Evolutionary conservation across 1,140 invertebrate species (phyloP), one percentile per base, ranked within the genome.

Genomic region (Caerostris extrusa): DNA sequence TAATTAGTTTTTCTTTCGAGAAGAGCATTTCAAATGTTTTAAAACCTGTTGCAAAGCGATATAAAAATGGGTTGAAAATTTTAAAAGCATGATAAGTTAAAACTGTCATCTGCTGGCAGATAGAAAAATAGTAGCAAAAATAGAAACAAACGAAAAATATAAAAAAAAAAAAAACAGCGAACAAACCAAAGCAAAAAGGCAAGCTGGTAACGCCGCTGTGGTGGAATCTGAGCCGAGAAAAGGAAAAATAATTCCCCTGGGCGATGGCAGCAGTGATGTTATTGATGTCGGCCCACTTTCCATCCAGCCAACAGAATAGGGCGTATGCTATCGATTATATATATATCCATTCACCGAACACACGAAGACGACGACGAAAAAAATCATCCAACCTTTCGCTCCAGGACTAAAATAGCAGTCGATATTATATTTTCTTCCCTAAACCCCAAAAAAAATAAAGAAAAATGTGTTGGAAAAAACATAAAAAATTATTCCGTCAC

Each of bases 401-500:
- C 55, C 60, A 7, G 50, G 61, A 71, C 87, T 90, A 82, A 91
- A 90, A 61, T 88, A 91, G 50, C 67, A 55, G 90, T 91, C 90
- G 77, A 91, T 91, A 91, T 61, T 82, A 91, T 91, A 91, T 91
- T 82, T 91, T 82, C 77, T 58, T 82, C 57, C 34, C 90, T 61
- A 57, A 58, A 57, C 5, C 17, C 14, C 17, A 56, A 77, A 90
- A 69, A 14, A 71, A 53, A 57, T n/a, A 60, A 60, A 91, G 3
- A 81, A 58, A 81, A 64, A 82, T 82, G 53, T 7, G 57, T 55
- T 7, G n/a, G 60, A 34, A 64, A 53, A 19, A 60, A 17, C 2
- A 55, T 2, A 50, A 8, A 85, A 92, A 85, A 64, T 3, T n/a
- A 8, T 57, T 19, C 34, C 57, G 77, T 85, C 60, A 85, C 56